Percentiles rank a stretch among this genome's conserved stretches.
Evolutionary conservation across 2,888 invertebrate genomes (phyloP).

Genomic region (Seira sanloemensis): DNA sequence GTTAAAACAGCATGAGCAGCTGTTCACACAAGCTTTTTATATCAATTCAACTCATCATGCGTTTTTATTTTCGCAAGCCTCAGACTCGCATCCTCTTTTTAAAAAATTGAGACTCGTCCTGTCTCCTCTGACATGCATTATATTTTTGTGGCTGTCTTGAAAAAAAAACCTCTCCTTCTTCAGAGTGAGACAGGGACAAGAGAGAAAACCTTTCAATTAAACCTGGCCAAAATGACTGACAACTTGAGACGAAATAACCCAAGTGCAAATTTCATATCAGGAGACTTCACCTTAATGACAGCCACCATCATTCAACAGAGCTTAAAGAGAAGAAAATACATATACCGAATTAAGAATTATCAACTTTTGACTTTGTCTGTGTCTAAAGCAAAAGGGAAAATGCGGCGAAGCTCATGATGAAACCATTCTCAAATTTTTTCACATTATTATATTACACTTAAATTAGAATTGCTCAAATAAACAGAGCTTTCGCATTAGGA

Average conservation of each 20-base stretch:
- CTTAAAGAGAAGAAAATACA: not conserved
- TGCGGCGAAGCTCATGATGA: not conserved
- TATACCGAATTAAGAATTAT: not conserved
- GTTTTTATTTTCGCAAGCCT: not conserved
- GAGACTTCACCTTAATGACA: not conserved
- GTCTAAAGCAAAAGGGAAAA: too few species aligned
- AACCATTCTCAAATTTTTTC: not conserved
- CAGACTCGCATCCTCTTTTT: too few species aligned
- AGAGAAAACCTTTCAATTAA: not conserved
- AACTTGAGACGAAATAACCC: slow-evolving; percentile 43
- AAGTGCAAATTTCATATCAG: slow-evolving; percentile 37
- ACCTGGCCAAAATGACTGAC: slow-evolving; percentile 44
- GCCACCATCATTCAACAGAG: not conserved
- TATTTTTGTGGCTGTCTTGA: too few species aligned
- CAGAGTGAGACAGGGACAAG: not conserved
- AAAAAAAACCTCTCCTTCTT: too few species aligned
- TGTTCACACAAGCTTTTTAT: slow-evolving; percentile 39
- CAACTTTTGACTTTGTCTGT: too few species aligned
- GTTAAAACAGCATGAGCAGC: slow-evolving; percentile 38
- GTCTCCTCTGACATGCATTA: not conserved
- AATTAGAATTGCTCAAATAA: not conserved
- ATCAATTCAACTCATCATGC: not conserved
- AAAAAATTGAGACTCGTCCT: not conserved
- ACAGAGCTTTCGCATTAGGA: not conserved
- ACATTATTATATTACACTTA: not conserved